phyloP scores from a whole-genome alignment of 2,888 invertebrate genomes.

The Eubasilissa splendida region DNA sequence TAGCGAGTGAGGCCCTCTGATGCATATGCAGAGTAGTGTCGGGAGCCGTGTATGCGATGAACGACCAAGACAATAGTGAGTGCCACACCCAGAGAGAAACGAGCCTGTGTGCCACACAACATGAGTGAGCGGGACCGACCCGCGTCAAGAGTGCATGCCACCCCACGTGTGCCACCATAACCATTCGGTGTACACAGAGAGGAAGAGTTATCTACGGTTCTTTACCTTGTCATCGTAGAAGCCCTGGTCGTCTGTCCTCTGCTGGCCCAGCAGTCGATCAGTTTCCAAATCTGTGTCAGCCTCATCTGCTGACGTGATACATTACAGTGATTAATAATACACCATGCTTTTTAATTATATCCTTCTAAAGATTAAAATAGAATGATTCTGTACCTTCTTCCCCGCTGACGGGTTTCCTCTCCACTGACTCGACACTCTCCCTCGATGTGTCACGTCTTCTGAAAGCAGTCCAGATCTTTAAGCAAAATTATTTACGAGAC shows the following conservation, averaged over 20 bases:
- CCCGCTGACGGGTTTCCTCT: slow-evolving; percentile 78
- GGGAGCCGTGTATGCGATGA: neutral
- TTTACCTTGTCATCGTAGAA: slow-evolving; percentile 90
- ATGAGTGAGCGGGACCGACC: slow-evolving; percentile 41
- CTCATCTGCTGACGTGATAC: slow-evolving; percentile 76
- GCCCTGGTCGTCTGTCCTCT: slow-evolving; percentile 93
- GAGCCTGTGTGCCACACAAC: slow-evolving; percentile 44
- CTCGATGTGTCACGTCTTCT: slow-evolving; percentile 76
- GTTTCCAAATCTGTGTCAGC: slow-evolving; percentile 98
- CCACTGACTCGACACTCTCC: slow-evolving; percentile 74
- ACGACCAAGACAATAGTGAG: slow-evolving; percentile 43
- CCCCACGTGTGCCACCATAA: neutral
- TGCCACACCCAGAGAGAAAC: slow-evolving; percentile 40
- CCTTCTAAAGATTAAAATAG: slow-evolving; percentile 1
- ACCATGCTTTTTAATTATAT: neutral
- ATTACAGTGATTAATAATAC: slow-evolving; percentile 6
- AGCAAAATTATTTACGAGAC: neutral
- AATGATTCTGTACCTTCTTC: slow-evolving; percentile 70
- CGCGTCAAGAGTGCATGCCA: slow-evolving; percentile 35
- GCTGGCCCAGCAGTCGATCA: slow-evolving; percentile 95
- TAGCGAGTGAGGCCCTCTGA: slow-evolving; percentile 13
- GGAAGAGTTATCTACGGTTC: neutral
- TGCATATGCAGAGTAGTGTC: slow-evolving; percentile 35
- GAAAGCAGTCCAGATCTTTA: slow-evolving; percentile 58
- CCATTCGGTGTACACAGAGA: slow-evolving; percentile 3